Conservation (phyloP, 1,140 invertebrate species). For the Camponotus vicinus region DNA sequence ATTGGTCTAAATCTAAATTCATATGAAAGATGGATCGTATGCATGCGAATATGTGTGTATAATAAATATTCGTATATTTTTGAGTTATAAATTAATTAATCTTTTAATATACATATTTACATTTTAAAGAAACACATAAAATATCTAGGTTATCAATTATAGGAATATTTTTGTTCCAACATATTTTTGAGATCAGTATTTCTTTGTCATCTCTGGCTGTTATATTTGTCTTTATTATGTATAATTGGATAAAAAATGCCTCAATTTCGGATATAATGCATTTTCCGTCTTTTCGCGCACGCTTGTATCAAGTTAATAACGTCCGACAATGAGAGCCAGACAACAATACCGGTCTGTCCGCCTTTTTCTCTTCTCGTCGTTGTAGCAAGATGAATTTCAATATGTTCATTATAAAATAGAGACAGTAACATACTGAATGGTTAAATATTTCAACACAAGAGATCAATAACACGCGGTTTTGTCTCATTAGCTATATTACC, state of each 20-base stretch:
- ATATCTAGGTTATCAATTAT: neutral
- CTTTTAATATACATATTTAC: neutral
- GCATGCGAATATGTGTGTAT: no score
- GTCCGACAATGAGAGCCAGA: constrained; percentile 49
- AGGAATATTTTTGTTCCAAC: neutral
- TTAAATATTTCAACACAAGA: neutral
- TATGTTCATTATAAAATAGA: constrained; percentile 48
- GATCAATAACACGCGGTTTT: neutral
- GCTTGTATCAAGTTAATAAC: constrained; percentile 50
- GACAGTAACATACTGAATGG: constrained; percentile 2
- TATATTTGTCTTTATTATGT: constrained; percentile 6
- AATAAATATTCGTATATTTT: neutral
- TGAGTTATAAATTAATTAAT: constrained; percentile 28
- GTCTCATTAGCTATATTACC: neutral
- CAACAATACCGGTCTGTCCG: constrained; percentile 39
- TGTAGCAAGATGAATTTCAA: constrained; percentile 44
- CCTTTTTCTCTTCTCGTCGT: constrained; percentile 18
- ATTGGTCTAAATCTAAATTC: neutral
- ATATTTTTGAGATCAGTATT: neutral
- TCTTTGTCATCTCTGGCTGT: neutral
- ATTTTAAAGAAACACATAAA: neutral
- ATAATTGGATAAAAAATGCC: constrained; percentile 12
- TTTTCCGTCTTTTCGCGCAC: neutral
- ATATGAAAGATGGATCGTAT: neutral
- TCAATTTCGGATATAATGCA: constrained; percentile 40